Base-by-base conservation (phyloP, 2,113 vertebrate genomes). In the Taxidea taxus region DNA sequence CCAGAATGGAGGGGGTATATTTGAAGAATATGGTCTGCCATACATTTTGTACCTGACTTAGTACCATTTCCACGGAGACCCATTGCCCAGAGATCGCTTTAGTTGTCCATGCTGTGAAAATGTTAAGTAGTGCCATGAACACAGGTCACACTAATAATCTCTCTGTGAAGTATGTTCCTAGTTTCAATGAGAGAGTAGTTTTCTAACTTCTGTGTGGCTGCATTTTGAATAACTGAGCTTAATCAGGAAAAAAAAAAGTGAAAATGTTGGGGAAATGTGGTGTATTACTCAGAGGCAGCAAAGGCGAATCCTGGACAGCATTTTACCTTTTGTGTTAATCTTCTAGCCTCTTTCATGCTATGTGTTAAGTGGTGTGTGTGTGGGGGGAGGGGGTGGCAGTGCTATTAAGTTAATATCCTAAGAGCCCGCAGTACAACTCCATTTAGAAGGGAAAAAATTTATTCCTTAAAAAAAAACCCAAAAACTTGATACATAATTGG, bases 181-280 rank as follows among this genome's bases (percentile, higher is more conserved):
- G 18, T 77, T 68, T 58, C 66, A 78, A 62, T 58, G 49, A 72
- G 21, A 62, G 21, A 44, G 44, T n/a, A 37, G 27, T 66, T 74
- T 49, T 84, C 56, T 29, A 39, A 58, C 23, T 20, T 88, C 13
- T 27, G 4, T 29, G 7, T 68, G 39, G 27, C 49, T 83, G 29
- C 31, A 49, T 74, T 47, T 56, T 42, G 0, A 84, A 58, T 49
- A 49, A 70, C 15, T 66, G 74, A 66, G 25, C 80, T 84, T 64
- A 42, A 39, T 91, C 8, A 29, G 39, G n/a, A 64, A 91, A 96
- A 60, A 66, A 68, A 72, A 96, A 70, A 77, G 42, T 68, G n/a
- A n/a, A 23, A 77, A 12, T 81, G 4, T 86, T 39, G 39, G 42
- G 27, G 44, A 92, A 86, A 75, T 37, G 14, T 56, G n/a, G 20